phyloP scores from a whole-genome alignment of 2,113 vertebrate species.

The Tonatia bakeri region DNA sequence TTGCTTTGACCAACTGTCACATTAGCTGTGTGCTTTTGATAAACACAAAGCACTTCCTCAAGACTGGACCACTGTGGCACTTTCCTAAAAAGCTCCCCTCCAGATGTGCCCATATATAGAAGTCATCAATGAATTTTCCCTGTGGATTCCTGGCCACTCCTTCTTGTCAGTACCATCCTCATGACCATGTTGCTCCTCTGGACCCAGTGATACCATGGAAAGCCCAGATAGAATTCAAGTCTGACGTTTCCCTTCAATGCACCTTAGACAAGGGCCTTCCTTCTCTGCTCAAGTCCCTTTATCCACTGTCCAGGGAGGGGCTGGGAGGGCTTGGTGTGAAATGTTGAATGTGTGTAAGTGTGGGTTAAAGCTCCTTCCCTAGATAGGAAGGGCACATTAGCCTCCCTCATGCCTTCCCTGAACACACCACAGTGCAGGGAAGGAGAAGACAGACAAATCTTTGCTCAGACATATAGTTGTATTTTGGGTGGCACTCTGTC shows the following conservation, averaged over 20 bases:
- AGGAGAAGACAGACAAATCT: background rate
- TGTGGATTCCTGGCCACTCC: background rate
- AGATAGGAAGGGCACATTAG: background rate
- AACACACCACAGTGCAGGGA: background rate
- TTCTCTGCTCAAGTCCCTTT: conserved; percentile 4
- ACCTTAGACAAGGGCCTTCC: background rate
- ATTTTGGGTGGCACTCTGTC: background rate
- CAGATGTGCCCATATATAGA: background rate
- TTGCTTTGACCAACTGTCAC: background rate
- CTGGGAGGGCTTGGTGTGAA: background rate
- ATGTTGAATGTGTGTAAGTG: background rate
- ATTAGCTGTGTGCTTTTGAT: background rate
- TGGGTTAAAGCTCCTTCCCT: background rate
- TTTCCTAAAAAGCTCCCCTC: background rate
- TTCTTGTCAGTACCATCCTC: background rate
- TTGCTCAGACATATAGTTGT: background rate
- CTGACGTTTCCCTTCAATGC: background rate
- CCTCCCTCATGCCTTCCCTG: background rate
- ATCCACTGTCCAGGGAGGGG: background rate
- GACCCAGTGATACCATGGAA: background rate
- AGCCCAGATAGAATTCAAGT: background rate
- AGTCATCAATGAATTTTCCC: background rate
- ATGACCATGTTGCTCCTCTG: background rate
- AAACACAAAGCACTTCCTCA: background rate
- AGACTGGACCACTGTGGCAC: background rate